Conservation (phyloP, 2,113 vertebrate species). For the Callaeas wilsoni region DNA sequence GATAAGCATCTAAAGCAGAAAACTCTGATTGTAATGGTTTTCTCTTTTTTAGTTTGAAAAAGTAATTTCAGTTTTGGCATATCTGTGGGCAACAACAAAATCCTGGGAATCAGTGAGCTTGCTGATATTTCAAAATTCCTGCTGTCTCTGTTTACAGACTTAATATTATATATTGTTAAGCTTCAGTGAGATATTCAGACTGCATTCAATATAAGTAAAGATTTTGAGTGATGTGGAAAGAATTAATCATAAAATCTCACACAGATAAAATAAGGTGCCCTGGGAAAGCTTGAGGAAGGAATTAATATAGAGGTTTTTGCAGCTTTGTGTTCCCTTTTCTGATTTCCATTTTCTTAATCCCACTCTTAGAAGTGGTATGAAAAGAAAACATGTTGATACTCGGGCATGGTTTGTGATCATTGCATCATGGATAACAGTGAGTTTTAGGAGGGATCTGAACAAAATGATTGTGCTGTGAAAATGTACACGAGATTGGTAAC, state of each 20-base stretch:
- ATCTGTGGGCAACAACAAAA: background rate
- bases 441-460: background rate
- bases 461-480: background rate
- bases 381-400: background rate
- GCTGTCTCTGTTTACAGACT: slow-evolving; percentile 16
- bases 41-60: background rate
- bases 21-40: background rate
- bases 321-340: background rate
- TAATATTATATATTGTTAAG: background rate
- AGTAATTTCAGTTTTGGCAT: background rate
- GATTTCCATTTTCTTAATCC: background rate
- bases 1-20: background rate
- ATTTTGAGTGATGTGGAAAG: background rate
- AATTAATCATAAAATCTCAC: background rate
- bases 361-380: background rate
- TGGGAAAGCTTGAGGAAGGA: background rate
- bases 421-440: background rate
- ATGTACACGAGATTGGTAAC: background rate
- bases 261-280: background rate
- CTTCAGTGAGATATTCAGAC: background rate
- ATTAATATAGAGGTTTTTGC: background rate
- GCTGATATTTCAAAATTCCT: slow-evolving; percentile 6
- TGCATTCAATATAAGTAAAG: background rate
- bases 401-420: background rate
- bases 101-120: background rate